Conservation (phyloP, 2,888 invertebrate species). For the Polydrusus tereticollis region DNA sequence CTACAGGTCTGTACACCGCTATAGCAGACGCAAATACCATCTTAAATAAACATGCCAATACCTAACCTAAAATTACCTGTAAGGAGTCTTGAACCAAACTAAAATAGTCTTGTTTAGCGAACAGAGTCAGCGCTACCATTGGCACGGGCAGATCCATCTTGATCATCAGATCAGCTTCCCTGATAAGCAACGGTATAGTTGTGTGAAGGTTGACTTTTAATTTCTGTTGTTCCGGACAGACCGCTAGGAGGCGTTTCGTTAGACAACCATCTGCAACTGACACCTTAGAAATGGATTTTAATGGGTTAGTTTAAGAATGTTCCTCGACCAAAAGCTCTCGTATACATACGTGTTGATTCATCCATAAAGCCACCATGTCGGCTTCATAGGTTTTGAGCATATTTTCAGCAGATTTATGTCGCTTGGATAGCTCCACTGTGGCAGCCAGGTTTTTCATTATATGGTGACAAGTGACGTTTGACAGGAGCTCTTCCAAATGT, state of each 20-base stretch:
- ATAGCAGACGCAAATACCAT: too few species aligned
- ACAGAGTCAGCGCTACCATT: constrained; percentile 83
- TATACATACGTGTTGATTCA: constrained; percentile 81
- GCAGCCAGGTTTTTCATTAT: constrained; percentile 80
- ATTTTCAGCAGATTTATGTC: constrained; percentile 81
- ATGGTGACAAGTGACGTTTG: constrained; percentile 82
- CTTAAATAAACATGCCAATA: too few species aligned
- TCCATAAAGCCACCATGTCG: constrained; percentile 86
- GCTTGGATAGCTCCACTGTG: constrained; percentile 80
- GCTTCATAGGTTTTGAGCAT: constrained; percentile 82
- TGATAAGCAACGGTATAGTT: constrained; percentile 80
- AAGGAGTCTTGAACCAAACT: constrained; percentile 81
- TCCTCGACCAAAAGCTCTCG: too few species aligned
- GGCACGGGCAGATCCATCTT: constrained; percentile 87
- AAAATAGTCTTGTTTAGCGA: constrained; percentile 84
- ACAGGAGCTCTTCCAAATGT: constrained; percentile 87
- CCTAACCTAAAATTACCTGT: too few species aligned
- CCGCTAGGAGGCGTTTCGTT: constrained; percentile 73
- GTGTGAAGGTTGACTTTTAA: constrained; percentile 84
- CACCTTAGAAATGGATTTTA: too few species aligned
- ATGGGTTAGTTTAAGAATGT: too few species aligned
- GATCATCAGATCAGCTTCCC: constrained; percentile 87
- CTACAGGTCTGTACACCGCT: too few species aligned
- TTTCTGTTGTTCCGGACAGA: constrained; percentile 73
- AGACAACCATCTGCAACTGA: constrained; percentile 77